Evolutionary conservation across 2,888 invertebrate species (phyloP).

Genomic region (Oscheius sp.): DNA sequence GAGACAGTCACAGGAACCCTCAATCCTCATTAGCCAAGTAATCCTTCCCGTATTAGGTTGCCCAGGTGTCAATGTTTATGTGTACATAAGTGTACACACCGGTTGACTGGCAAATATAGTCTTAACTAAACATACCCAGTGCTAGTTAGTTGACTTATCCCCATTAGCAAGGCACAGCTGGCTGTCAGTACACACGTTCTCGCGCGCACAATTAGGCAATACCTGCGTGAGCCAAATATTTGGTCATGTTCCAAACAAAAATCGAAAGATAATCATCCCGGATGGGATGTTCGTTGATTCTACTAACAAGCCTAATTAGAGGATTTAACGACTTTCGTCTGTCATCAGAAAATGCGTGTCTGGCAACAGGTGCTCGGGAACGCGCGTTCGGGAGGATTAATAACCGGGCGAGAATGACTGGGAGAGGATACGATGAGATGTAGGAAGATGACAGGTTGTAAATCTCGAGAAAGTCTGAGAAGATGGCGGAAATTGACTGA

Average conservation of each 20-base stretch:
- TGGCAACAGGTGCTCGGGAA: slow-evolving; percentile 30
- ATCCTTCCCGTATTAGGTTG: neutral
- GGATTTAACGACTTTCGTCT: slow-evolving; percentile 32
- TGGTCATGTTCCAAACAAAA: neutral
- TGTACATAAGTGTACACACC: slow-evolving; percentile 15
- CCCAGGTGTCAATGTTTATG: slow-evolving; percentile 30
- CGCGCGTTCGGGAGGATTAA: neutral
- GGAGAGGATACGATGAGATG: slow-evolving; percentile 8
- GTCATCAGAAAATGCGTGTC: slow-evolving; percentile 33
- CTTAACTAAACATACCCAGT: slow-evolving; percentile 21
- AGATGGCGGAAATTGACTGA: neutral
- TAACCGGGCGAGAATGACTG: too few relatives aligned
- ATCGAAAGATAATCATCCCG: too few relatives aligned
- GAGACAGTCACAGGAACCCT: too few relatives aligned
- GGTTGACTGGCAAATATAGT: slow-evolving; percentile 24
- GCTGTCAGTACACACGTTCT: slow-evolving; percentile 8
- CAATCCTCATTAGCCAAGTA: too few relatives aligned
- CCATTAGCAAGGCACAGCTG: slow-evolving; percentile 23
- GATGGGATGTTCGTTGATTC: too few relatives aligned
- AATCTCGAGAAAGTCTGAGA: neutral
- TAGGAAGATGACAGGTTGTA: neutral
- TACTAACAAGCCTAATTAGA: slow-evolving; percentile 16
- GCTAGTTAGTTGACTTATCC: slow-evolving; percentile 24
- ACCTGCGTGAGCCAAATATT: neutral
- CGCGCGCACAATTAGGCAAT: slow-evolving; percentile 20